Evolutionary conservation across 2,113 vertebrate genomes (phyloP).

Genomic region (Psilopsiagon aurifrons): DNA sequence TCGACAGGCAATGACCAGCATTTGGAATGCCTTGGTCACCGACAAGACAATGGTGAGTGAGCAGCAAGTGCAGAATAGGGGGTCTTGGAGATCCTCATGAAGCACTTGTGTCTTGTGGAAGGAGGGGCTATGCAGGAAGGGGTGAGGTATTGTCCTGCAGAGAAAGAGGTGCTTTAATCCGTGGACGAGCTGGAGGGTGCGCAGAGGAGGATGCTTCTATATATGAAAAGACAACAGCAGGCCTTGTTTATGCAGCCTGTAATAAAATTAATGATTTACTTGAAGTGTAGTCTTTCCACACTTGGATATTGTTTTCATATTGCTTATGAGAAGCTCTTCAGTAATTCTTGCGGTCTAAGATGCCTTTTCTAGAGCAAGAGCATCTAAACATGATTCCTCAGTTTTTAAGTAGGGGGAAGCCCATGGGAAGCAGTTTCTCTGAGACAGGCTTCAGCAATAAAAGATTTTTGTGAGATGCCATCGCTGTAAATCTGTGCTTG

Average conservation of each 20-base stretch:
- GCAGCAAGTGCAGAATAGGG: too few relatives aligned
- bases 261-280: background rate
- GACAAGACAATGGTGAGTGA: slow-evolving; percentile 88
- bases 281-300: background rate
- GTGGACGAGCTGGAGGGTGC: background rate
- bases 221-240: background rate
- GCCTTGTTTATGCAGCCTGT: background rate
- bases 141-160: background rate
- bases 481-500: background rate
- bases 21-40: slow-evolving; percentile 94
- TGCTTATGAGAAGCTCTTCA: background rate
- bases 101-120: background rate
- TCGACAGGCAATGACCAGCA: slow-evolving; percentile 97
- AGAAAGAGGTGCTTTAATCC: background rate
- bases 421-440: background rate
- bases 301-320: background rate
- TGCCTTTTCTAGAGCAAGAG: background rate
- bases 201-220: background rate
- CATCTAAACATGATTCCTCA: background rate
- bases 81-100: background rate
- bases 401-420: background rate
- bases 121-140: background rate
- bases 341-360: background rate
- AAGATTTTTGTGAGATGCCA: background rate
- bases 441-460: background rate